These are phyloP conservation scores for Musca domestica DNA, from an alignment of 1,140 invertebrate species.

Conservation along the genomic window DNA sequence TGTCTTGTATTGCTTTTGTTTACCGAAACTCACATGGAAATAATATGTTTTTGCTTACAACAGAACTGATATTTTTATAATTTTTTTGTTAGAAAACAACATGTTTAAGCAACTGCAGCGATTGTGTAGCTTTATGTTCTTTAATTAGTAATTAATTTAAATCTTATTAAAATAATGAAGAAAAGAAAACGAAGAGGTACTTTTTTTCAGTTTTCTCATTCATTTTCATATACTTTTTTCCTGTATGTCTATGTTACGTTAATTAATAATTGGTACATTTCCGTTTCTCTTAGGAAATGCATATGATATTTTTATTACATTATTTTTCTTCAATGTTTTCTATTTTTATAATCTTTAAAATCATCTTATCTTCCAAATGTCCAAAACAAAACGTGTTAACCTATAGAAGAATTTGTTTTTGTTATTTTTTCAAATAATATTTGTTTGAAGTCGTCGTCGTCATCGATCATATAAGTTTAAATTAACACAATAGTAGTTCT, in stretches of 20 bases:
- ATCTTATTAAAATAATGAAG: background rate
- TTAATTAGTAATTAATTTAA: constrained; percentile 4
- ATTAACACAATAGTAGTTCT: constrained; percentile 7
- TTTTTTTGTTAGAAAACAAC: constrained; percentile 1
- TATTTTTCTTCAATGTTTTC: background rate
- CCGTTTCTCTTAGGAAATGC: background rate
- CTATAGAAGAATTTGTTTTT: constrained; percentile 20
- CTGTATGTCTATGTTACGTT: background rate
- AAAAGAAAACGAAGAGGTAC: background rate
- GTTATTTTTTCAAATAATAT: constrained; percentile 12
- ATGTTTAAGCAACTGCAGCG: background rate
- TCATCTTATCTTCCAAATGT: constrained; percentile 16
- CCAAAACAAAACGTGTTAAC: constrained; percentile 18
- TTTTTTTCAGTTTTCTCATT: background rate
- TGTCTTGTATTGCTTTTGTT: background rate
- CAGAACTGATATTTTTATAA: constrained; percentile 14
- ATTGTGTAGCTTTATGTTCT: constrained; percentile 16
- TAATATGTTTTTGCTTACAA: constrained; percentile 6
- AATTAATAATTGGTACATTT: background rate
- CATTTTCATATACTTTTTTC: background rate
- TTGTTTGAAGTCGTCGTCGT: background rate
- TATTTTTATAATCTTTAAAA: constrained; percentile 11
- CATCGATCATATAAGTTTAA: constrained; percentile 7
- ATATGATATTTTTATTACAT: background rate
- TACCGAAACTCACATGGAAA: background rate